phyloP scores from a whole-genome alignment of 2,888 invertebrate genomes.

The Seira ritae region DNA sequence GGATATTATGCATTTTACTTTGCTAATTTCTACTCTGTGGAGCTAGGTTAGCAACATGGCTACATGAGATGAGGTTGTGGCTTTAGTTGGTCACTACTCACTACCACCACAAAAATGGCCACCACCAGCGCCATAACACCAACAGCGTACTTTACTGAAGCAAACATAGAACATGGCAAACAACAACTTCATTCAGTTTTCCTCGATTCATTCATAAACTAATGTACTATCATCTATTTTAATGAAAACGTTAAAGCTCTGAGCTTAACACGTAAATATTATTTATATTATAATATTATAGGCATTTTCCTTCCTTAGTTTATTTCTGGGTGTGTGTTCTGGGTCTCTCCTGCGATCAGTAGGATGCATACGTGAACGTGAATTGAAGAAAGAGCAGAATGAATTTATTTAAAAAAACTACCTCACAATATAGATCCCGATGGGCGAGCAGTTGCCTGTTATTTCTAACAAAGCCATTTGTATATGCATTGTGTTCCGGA shows the following conservation, averaged over 20 bases:
- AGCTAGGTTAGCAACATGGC: no score
- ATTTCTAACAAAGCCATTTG: neutral
- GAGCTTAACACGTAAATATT: neutral
- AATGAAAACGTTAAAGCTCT: neutral
- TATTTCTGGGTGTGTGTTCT: neutral
- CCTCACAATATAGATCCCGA: no score
- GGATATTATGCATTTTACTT: no score
- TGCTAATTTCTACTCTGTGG: no score
- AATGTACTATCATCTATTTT: no score
- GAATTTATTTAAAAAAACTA: constrained; percentile 11
- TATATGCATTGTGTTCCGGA: constrained; percentile 32
- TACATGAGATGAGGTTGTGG: no score
- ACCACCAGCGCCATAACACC: no score
- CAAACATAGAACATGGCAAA: no score
- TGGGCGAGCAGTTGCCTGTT: no score
- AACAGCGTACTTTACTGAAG: no score
- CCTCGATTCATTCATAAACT: constrained; percentile 23
- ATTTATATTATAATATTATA: neutral
- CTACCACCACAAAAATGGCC: neutral
- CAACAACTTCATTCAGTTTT: no score
- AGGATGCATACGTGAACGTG: neutral
- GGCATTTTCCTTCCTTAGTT: neutral
- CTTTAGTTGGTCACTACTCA: no score
- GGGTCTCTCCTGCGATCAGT: neutral
- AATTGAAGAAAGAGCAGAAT: neutral